Evolutionary conservation across 1,140 invertebrate species (phyloP).

Genomic region (Aricia agestis): DNA sequence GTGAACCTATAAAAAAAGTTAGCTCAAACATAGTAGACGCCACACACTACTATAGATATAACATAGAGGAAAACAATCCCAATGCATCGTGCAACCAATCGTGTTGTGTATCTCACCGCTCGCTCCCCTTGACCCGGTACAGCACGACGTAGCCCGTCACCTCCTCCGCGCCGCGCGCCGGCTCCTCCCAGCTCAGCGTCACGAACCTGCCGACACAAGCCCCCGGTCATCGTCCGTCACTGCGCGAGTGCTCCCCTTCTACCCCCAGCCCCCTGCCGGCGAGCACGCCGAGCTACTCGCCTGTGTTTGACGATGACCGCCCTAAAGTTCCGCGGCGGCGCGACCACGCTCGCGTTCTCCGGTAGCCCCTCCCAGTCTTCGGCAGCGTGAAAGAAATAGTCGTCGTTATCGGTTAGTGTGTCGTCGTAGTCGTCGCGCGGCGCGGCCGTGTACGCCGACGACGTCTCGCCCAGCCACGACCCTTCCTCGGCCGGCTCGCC

Average conservation of each 20-base stretch:
- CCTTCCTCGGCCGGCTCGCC: constrained; percentile 29
- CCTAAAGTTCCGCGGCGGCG: constrained; percentile 40
- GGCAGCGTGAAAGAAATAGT: constrained; percentile 51
- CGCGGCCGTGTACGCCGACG: constrained; percentile 62
- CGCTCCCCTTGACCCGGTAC: constrained; percentile 57
- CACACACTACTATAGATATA: no score
- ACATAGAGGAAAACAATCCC: no score
- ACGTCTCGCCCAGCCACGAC: constrained; percentile 73
- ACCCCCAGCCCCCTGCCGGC: no score
- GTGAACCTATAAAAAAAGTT: no score
- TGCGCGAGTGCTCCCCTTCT: no score
- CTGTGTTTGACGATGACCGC: constrained; percentile 64
- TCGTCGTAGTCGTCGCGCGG: constrained; percentile 31
- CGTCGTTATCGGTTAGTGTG: constrained; percentile 31
- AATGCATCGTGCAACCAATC: no score
- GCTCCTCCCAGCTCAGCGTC: constrained; percentile 62
- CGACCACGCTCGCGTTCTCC: constrained; percentile 44
- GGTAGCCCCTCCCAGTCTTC: constrained; percentile 39
- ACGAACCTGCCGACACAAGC: constrained; percentile 41
- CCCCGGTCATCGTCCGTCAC: background rate
- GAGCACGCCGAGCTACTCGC: background rate
- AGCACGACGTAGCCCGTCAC: constrained; percentile 53
- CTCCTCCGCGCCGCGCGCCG: constrained; percentile 40
- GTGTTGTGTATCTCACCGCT: constrained; percentile 42
- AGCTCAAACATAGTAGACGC: no score